phyloP scores from a whole-genome alignment of 1,140 invertebrate genomes.

The Eurosta solidaginis region DNA sequence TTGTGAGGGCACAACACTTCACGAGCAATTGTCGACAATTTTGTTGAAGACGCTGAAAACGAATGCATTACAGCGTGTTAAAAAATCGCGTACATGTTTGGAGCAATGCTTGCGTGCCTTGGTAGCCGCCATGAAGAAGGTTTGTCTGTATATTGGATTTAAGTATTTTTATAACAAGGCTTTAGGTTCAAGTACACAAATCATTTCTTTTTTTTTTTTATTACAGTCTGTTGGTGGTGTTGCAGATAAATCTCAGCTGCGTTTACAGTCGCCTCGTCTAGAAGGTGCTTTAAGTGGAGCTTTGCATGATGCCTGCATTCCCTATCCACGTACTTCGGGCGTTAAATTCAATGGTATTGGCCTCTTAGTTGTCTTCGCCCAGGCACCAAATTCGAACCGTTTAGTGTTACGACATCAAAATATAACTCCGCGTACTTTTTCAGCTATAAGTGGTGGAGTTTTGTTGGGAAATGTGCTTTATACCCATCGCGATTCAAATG shows the following conservation, averaged over 20 bases:
- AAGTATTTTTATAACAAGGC: background rate
- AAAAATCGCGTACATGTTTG: slow-evolving; percentile 77
- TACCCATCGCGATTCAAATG: slow-evolving; percentile 64
- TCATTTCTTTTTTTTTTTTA: background rate
- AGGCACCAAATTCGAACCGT: slow-evolving; percentile 75
- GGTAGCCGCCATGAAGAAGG: slow-evolving; percentile 70
- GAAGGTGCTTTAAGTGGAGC: slow-evolving; percentile 60
- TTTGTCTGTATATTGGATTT: slow-evolving; percentile 41
- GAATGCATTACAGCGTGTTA: slow-evolving; percentile 74
- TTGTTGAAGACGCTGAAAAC: slow-evolving; percentile 74
- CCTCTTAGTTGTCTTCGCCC: slow-evolving; percentile 82
- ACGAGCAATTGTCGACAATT: slow-evolving; percentile 66
- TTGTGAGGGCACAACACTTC: slow-evolving; percentile 65
- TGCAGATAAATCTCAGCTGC: slow-evolving; percentile 56
- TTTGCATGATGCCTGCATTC: slow-evolving; percentile 81
- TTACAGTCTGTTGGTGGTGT: slow-evolving; percentile 40
- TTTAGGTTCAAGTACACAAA: too few relatives aligned
- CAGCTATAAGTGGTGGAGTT: slow-evolving; percentile 66
- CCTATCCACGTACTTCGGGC: slow-evolving; percentile 91
- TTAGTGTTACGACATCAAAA: slow-evolving; percentile 59
- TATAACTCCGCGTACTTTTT: slow-evolving; percentile 65
- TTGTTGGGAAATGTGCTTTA: slow-evolving; percentile 62
- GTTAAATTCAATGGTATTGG: slow-evolving; percentile 89
- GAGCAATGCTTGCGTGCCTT: slow-evolving; percentile 80
- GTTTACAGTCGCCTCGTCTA: slow-evolving; percentile 54